Percentiles rank a stretch among this genome's conserved stretches.
Conservation (phyloP, 2,888 invertebrate species). For the Cheilosia grossa region DNA sequence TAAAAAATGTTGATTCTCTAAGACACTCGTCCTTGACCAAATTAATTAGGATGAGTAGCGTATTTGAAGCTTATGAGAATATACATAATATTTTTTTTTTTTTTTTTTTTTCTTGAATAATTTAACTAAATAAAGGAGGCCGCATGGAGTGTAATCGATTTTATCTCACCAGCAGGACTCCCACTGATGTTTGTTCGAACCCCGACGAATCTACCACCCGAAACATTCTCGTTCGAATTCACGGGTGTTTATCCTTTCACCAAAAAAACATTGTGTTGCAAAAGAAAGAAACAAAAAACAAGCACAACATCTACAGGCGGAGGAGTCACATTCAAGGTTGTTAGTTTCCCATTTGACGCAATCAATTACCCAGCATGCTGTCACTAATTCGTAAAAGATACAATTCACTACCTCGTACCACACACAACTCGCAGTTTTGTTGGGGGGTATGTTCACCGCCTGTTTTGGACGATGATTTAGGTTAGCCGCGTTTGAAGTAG, state of each 20-base stretch:
- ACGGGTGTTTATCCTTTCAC: constrained; percentile 12
- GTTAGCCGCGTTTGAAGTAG: constrained; percentile 30
- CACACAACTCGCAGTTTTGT: not conserved
- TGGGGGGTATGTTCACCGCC: not conserved
- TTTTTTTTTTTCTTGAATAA: constrained; percentile 21
- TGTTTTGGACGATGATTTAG: constrained; percentile 23
- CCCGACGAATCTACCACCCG: not conserved
- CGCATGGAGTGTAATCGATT: constrained; percentile 35
- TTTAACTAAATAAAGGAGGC: constrained; percentile 9
- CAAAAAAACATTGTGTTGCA: constrained; percentile 15
- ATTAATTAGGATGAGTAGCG: constrained; percentile 26
- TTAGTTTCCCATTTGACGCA: constrained; percentile 55
- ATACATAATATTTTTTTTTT: not conserved
- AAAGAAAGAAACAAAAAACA: not conserved
- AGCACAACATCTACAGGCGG: not conserved
- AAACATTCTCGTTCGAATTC: constrained; percentile 21
- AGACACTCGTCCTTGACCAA: constrained; percentile 35
- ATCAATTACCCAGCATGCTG: constrained; percentile 61
- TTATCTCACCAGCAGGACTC: constrained; percentile 15
- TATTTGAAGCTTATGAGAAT: constrained; percentile 7
- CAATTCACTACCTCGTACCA: constrained; percentile 38
- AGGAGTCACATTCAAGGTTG: constrained; percentile 50
- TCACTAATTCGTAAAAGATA: constrained; percentile 62
- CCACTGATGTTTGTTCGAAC: not conserved
- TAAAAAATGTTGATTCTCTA: not conserved